These are phyloP conservation scores for Neuroterus valhalla DNA, from an alignment of 1,140 invertebrate species.

Conservation along the genomic window DNA sequence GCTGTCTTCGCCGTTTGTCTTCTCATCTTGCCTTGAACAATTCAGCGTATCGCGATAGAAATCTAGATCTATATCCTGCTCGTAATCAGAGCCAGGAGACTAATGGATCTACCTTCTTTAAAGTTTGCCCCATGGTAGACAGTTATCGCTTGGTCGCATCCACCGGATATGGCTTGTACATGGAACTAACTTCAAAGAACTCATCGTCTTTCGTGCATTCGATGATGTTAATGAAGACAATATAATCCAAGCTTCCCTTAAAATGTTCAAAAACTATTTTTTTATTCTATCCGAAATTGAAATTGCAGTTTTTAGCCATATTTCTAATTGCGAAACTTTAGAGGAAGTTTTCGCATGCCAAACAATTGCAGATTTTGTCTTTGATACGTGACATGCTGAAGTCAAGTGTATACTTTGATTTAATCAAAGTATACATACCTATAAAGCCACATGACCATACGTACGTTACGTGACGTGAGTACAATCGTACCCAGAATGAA, in stretches of 20 bases:
- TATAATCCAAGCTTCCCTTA: background rate
- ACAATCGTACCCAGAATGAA: background rate
- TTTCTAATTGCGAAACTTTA: no score
- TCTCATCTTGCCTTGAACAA: conserved; percentile 57
- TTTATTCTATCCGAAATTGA: no score
- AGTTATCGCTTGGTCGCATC: conserved; percentile 47
- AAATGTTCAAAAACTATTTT: conserved; percentile 1
- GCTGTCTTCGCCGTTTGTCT: conserved; percentile 46
- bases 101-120: conserved; percentile 58
- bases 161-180: conserved; percentile 8
- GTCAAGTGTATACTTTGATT: conserved; percentile 35
- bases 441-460: conserved; percentile 7
- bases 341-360: background rate
- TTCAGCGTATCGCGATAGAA: conserved; percentile 56
- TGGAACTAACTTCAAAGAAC: conserved; percentile 15
- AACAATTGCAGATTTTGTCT: conserved; percentile 57
- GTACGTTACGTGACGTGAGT: conserved; percentile 23
- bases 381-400: conserved; percentile 35
- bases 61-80: conserved; percentile 64
- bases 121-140: conserved; percentile 47
- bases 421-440: conserved; percentile 39
- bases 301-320: no score
- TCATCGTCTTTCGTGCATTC: background rate
- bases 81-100: conserved; percentile 63
- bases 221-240: conserved; percentile 6